These are phyloP conservation scores for Zaprionus camerounensis DNA, from an alignment of 1,140 invertebrate genomes.

Conservation along the genomic window DNA sequence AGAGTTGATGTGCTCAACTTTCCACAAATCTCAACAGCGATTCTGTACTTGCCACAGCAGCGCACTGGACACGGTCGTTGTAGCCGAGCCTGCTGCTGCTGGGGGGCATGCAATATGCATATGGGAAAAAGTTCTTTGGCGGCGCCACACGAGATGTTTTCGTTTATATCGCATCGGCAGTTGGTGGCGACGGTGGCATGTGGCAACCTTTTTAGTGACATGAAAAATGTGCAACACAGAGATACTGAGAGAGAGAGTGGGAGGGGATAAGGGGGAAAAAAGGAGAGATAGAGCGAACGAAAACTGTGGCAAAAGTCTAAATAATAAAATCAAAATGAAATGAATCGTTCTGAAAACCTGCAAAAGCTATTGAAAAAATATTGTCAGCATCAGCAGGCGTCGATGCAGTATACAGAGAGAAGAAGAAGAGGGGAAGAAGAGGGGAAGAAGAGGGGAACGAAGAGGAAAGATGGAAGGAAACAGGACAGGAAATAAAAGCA, in stretches of 20 bases:
- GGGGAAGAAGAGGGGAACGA: background rate
- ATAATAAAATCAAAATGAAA: conserved; percentile 81
- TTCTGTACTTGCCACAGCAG: background rate
- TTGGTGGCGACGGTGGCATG: conserved; percentile 37
- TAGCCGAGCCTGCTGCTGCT: background rate
- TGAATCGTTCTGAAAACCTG: conserved; percentile 56
- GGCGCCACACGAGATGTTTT: conserved; percentile 29
- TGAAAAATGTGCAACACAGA: conserved; percentile 74
- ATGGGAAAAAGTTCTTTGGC: conserved; percentile 30
- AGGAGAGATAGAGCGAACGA: conserved; percentile 8
- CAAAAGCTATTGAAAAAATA: conserved; percentile 75
- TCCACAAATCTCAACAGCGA: too few species aligned
- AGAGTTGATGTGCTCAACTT: too few species aligned
- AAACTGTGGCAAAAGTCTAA: conserved; percentile 53
- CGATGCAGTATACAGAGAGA: background rate
- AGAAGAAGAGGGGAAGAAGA: background rate
- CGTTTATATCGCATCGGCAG: conserved; percentile 33
- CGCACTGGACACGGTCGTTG: background rate
- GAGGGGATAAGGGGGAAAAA: background rate
- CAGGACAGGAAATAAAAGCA: conserved; percentile 35
- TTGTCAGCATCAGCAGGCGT: conserved; percentile 60
- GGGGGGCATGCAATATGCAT: conserved; percentile 47
- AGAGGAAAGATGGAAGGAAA: background rate
- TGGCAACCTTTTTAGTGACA: conserved; percentile 74
- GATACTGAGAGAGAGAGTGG: background rate